Evolutionary conservation across 2,888 invertebrate genomes (phyloP), one percentile per base, ranked within the genome.

Genomic region (Cryptus viduatorius): DNA sequence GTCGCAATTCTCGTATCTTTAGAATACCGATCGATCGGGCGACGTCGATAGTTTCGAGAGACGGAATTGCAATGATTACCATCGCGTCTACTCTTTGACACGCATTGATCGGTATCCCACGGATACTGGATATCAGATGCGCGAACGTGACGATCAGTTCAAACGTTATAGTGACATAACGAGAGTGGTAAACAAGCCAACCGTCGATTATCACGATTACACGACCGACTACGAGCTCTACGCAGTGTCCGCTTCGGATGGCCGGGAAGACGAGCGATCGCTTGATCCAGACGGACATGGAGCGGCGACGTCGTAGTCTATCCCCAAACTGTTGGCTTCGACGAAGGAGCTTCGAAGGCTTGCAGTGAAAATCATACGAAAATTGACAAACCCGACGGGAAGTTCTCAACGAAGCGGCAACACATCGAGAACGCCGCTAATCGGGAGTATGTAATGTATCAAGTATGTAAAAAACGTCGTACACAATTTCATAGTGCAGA

Each of bases 261-360:
- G 53, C n/a, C 61, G 44, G 14, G 31, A 69, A 19, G 77, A 72
- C 61, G 83, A 80, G 31, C 64, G 61, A 79, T 80, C 48, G 68
- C 50, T 37, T 44, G 72, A 53, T 24, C 67, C 42, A n/a, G 71
- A 59, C 56, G 24, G 78, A 82, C 16, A 24, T 50, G 12, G 79
- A 79, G 19, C 79, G 84, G 29, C 82, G 42, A 82, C 82, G 82
- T 53, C 82, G 75, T 19, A 56, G 82, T 82, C 64, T 19, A 56
- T 46, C 12, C 16, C 31, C 53, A 48, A 84, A 65, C 59, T 71
- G 75, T 78, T 50, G 46, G 31, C 71, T 14, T 50, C 71, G 24
- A 65, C 69, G 29, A 59, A 65, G 50, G 72, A 71, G 31, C 59
- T 53, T 76, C 67, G 53, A 72, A 31, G 65, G 4, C n/a, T 19